Evolutionary conservation across 2,888 invertebrate genomes (phyloP), one percentile per base, ranked within the genome.

Genomic region (Liopterus haemorrhoidalis): DNA sequence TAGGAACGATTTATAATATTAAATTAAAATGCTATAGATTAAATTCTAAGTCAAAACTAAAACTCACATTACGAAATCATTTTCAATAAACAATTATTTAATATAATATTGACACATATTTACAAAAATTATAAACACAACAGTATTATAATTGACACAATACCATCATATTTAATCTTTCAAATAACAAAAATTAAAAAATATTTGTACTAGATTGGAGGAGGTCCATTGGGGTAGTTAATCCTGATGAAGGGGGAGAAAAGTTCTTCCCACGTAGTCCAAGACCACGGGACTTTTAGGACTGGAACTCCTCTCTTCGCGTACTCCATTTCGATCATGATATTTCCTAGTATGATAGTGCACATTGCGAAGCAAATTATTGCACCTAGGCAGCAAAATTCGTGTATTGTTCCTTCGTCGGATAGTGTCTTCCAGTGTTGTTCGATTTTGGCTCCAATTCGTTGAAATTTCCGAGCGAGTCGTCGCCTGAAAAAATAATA

Each of bases 341-440:
- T 57, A 53, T 63, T 65, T 1, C 61, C 58, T 55, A 67, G 52
- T 5, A 59, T 58, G 11, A 68, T 58, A 19, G 67, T 44, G 49
- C 65, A 60, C 36, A 68, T 52, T 2, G 63, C 59, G 50, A 68
- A 68, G 54, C 66, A 67, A 31, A 67, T 44, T 22, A 68, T 40
- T 11, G 67, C 61, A 38, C 62, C 64, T 33, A 61, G 58, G 24
- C 57, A 59, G 44, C 58, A 65, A 20, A 65, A 51, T 46, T 64
- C 62, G 28, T 61, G 59, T 6, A 63, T 38, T n/a, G 59, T 56
- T 5, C 63, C 64, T 35, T 59, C 54, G 20, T 56, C 51, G 9
- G 55, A 49, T 61, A 58, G 63, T 36, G 52, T 53, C 15, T 51
- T 55, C 42, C 60, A 61, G 20, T 46, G 54, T 18, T 51, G 44